Evolutionary conservation across 23 tunicate species (phyloP), one percentile per base, ranked within the genome.

Genomic region (Trididemnum clinides): DNA sequence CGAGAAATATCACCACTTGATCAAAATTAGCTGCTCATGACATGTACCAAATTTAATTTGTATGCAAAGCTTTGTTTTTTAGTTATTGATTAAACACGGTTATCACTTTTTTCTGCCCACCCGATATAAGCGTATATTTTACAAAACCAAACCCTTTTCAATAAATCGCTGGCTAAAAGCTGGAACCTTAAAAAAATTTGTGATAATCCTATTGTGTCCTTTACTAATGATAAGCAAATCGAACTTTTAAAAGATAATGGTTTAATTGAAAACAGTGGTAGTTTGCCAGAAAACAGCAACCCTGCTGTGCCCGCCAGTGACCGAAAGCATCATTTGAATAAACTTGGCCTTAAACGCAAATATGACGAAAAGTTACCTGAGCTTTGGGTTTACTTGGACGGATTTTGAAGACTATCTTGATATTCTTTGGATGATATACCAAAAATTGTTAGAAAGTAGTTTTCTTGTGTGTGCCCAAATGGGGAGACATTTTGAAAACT

Each of bases 361-460:
- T 76, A 76, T 76, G 69, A 76, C 25, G 82, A 76, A 69, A 26
- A 33, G 63, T 76, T 76, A 20, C 38, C 82, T 30, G 15, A 69
- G 82, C 26, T 27, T n/a, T n/a, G n/a, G n/a, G n/a, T n/a, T n/a
- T n/a, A n/a, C n/a, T n/a, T n/a, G n/a, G n/a, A n/a, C n/a, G 7
- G 78, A 51, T 71, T 71, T 51, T 71, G 78, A 76, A 76, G 64
- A 76, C 30, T 33, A 21, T 21, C 39, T 19, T 44, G 78, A 71
- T 71, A 51, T 51, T 31, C 78, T 71, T 71, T 71, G 49, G 26
- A 51, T 71, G 12, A 33, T 71, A 71, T 71, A 51, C 44, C 44
- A 71, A 71, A 71, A 71, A 33, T 25, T 71, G 39, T 71, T 71
- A 71, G 51, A 71, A 71, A 71, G 29, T 71, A 71, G 78, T 71